These are phyloP conservation scores for Catharus bicknelli DNA, from an alignment of 2,113 vertebrate species.

Conservation along the genomic window DNA sequence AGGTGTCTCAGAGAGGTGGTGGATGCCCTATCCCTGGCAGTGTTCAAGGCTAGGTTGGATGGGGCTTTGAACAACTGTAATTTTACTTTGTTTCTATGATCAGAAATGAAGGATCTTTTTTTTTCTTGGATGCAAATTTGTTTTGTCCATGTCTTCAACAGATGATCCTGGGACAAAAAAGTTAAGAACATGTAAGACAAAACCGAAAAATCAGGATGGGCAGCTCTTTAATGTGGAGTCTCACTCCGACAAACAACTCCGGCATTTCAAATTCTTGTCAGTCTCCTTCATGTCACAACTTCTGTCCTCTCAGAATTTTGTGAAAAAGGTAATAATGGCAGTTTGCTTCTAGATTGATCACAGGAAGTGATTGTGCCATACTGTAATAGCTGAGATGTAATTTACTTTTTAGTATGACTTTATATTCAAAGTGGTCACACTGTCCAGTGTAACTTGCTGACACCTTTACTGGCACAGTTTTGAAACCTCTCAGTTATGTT, in stretches of 20 bases:
- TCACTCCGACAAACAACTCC: conserved; percentile 89
- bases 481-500: not conserved
- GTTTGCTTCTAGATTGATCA: not conserved
- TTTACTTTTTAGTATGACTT: not conserved
- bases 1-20: not conserved
- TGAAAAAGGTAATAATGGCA: conserved; percentile 82
- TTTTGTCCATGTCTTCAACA: conserved; percentile 32
- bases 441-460: not conserved
- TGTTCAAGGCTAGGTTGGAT: not conserved
- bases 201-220: conserved; percentile 65
- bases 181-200: conserved; percentile 3
- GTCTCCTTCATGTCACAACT: conserved; percentile 92
- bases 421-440: not conserved
- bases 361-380: not conserved
- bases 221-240: conserved; percentile 83
- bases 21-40: not conserved
- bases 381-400: not conserved
- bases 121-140: not conserved
- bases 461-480: not conserved
- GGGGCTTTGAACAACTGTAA: not conserved
- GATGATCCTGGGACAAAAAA: conserved; percentile 64
- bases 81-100: not conserved
- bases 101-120: not conserved
- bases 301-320: conserved; percentile 82
- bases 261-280: conserved; percentile 91